A percentile compares a stretch with the other conserved stretches of the same genome.
These are phyloP conservation scores for Cephus pygmeus DNA, from an alignment of 2,888 invertebrate species.

Conservation along the genomic window DNA sequence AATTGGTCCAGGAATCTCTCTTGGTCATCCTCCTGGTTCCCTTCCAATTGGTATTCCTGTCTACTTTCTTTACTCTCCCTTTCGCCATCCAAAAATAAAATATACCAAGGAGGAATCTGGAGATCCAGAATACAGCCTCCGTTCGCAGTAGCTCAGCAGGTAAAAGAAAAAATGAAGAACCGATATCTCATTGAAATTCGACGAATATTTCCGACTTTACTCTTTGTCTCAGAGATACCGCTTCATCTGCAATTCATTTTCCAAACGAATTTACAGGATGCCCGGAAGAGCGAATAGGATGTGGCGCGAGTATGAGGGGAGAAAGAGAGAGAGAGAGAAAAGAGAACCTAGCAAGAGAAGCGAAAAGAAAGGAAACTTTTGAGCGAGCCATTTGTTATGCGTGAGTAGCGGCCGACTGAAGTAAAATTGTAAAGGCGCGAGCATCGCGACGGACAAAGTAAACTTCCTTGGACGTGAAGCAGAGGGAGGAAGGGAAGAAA, in stretches of 20 bases:
- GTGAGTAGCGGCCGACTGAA: slow-evolving; percentile 53
- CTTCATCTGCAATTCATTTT: slow-evolving; percentile 27
- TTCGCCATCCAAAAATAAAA: too few species aligned
- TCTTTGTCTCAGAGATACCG: slow-evolving; percentile 22
- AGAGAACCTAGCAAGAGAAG: too few species aligned
- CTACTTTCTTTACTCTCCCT: too few species aligned
- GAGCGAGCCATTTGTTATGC: slow-evolving; percentile 53
- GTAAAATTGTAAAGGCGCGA: slow-evolving; percentile 44
- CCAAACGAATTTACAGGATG: slow-evolving; percentile 22
- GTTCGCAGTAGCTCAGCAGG: slow-evolving; percentile 32
- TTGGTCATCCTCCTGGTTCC: too few species aligned
- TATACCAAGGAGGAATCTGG: too few species aligned
- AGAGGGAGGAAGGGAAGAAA: background rate
- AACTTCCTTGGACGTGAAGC: background rate
- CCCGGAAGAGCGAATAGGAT: background rate
- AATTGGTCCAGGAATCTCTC: too few species aligned
- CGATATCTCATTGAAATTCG: slow-evolving; percentile 23
- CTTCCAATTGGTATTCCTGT: too few species aligned
- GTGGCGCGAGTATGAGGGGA: background rate
- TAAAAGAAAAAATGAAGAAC: background rate
- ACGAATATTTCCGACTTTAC: slow-evolving; percentile 6
- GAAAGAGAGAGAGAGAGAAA: background rate
- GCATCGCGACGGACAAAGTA: background rate
- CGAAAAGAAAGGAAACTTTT: slow-evolving; percentile 8
- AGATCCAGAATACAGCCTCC: too few species aligned